Evolutionary conservation across 2,113 vertebrate species (phyloP).

Genomic region (Oreochromis aureus): DNA sequence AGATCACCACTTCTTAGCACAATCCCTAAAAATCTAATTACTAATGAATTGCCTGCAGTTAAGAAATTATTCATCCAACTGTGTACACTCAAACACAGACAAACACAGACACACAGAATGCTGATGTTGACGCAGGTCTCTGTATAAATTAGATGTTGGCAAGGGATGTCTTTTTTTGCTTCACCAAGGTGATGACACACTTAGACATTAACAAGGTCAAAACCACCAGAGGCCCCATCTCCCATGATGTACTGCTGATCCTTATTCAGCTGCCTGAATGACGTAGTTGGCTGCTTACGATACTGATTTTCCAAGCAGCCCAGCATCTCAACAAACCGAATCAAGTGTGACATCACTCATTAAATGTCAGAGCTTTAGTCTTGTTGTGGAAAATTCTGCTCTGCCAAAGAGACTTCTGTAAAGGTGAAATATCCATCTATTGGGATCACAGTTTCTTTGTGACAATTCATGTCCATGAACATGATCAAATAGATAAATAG

Average conservation of each 20-base stretch:
- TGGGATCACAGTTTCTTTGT: background rate
- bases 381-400: background rate
- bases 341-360: background rate
- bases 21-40: background rate
- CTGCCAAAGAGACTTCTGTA: background rate
- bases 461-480: background rate
- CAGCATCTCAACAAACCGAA: background rate
- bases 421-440: background rate
- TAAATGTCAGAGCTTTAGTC: background rate
- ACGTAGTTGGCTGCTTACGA: background rate
- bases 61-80: background rate
- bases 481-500: background rate
- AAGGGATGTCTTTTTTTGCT: background rate
- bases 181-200: background rate
- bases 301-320: background rate
- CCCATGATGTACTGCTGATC: background rate
- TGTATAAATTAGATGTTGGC: background rate
- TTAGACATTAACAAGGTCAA: background rate
- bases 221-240: background rate
- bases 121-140: background rate
- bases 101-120: background rate
- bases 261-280: background rate
- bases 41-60: background rate
- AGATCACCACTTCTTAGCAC: background rate
- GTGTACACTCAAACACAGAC: background rate